These are phyloP conservation scores for Eucidaris tribuloides DNA, from an alignment of 35 echinoderm and acorn worm species.

Conservation along the genomic window DNA sequence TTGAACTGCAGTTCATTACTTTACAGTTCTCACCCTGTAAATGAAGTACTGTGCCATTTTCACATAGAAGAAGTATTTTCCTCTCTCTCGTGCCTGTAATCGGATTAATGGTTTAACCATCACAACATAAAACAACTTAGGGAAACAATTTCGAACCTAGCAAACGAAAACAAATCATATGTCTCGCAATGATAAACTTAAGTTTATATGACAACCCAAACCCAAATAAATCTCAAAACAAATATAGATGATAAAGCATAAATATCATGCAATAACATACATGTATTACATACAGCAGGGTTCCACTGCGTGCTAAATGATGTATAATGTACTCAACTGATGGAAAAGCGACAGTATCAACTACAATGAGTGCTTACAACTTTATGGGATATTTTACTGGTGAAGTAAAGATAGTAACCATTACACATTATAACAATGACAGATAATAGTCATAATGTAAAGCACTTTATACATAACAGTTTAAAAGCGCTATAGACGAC, in stretches of 20 bases:
- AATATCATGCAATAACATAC: not conserved
- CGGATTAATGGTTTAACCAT: not conserved
- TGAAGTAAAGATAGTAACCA: too few relatives aligned
- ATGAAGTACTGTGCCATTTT: slow-evolving; percentile 29
- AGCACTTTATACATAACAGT: too few relatives aligned
- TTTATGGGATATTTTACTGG: too few relatives aligned
- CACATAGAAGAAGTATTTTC: slow-evolving; percentile 34
- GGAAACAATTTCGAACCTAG: not conserved
- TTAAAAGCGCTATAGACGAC: too few relatives aligned
- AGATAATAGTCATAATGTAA: too few relatives aligned
- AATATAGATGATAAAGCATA: not conserved
- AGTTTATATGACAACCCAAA: not conserved
- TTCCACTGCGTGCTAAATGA: too few relatives aligned
- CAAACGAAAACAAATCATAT: not conserved
- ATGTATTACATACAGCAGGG: too few relatives aligned
- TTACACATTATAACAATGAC: too few relatives aligned
- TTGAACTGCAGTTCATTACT: not conserved
- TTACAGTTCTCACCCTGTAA: not conserved
- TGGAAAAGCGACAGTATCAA: too few relatives aligned
- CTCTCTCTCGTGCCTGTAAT: slow-evolving; percentile 2
- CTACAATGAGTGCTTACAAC: too few relatives aligned
- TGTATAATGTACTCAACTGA: too few relatives aligned
- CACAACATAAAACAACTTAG: not conserved
- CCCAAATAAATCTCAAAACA: not conserved
- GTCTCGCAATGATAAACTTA: not conserved